Base-by-base conservation (phyloP, 2,113 vertebrate genomes). In the Smithornis capensis region DNA sequence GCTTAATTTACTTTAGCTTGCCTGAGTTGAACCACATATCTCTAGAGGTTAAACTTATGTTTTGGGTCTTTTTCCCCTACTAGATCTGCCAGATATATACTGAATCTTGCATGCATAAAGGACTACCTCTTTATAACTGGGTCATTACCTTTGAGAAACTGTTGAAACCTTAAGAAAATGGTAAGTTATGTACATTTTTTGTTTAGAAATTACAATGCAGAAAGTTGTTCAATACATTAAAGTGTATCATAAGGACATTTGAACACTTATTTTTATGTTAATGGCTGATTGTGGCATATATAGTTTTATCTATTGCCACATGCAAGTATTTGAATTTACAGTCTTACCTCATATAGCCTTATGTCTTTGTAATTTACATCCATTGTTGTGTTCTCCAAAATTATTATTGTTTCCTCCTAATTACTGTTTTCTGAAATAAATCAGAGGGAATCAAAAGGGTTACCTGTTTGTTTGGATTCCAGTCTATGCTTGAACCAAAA, bases 91-190 rank as follows among this genome's bases (percentile, higher is more conserved):
- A 65, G 28, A 44, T 87, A 47, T 5, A 17, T 56, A 25, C 69
- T 63, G 73, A 78, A 40, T 74, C 28, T 91, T 77, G 28, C 27
- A 52, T 71, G 40, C 24, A 8, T 77, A 65, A 91, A 94, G 40
- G 38, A 74, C 65, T 80, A 74, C 65, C 53, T 94, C 90, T 90
- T 67, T 78, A 42, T 69, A 35, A 69, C 35, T 31, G 79, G 17
- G 18, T 86, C 40, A 17, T 69, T 76, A n/a, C 35, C 50, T 47
- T 80, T 87, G 25, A 80, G n/a, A 91, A 94, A 55, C 52, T 89
- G n/a, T 50, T 87, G 53, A 84, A 80, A 67, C 31, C 24, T 19
- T 87, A 91, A 83, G 45, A 97, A 95, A 92, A 95, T 96, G 84
- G 93, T 96, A 89, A 83, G 90, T 87, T 74, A 62, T 80, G 3